phyloP scores from a whole-genome alignment of 2,797 vertebrate genomes.

The Monodelphis domestica region DNA sequence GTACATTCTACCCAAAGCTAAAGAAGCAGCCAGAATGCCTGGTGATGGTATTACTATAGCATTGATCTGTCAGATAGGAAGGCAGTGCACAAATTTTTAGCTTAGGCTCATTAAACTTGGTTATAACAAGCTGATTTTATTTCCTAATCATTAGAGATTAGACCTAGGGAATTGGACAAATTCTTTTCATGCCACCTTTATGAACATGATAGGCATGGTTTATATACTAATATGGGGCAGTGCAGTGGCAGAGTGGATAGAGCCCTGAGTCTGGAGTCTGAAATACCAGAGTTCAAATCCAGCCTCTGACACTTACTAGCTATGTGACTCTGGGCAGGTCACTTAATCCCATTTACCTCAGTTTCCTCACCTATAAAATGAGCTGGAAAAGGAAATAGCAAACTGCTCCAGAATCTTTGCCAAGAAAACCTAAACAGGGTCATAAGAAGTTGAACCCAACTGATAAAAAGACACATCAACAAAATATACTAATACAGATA shows the following conservation, averaged over 20 bases:
- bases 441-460: too few relatives aligned
- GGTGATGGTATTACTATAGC: background rate
- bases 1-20: background rate
- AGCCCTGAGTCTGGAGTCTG: background rate
- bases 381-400: background rate
- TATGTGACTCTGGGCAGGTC: background rate
- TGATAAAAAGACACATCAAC: background rate
- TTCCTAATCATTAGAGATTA: background rate
- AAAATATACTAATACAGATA: background rate
- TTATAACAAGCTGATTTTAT: background rate
- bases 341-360: background rate
- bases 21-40: background rate
- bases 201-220: background rate
- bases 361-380: background rate
- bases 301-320: background rate
- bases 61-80: background rate
- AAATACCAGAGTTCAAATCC: background rate
- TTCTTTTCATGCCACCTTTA: background rate
- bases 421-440: background rate
- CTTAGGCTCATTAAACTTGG: background rate
- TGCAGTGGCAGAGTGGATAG: background rate
- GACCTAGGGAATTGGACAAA: background rate
- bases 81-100: background rate
- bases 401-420: background rate
- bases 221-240: background rate